Evolutionary conservation across 2,888 invertebrate species (phyloP), one percentile per base, ranked within the genome.

Genomic region (Julus scanicus): DNA sequence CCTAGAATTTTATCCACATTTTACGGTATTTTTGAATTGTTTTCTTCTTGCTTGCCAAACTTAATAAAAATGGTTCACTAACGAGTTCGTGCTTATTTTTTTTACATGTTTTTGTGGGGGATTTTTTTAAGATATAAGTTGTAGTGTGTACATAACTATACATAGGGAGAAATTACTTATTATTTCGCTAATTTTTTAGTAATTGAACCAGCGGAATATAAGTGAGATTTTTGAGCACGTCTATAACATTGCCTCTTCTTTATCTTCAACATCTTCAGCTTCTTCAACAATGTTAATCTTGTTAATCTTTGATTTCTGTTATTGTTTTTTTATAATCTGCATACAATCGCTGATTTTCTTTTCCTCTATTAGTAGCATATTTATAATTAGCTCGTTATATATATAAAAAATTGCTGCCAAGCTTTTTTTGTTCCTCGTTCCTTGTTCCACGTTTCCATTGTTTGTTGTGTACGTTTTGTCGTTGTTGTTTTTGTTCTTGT

Each of bases 101-200:
- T 29, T 29, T 29, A 29, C 29, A 29, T 29, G 0, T 29, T 29
- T 29, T 29, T 29, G 29, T 29, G 29, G 29, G 29, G 29, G 29
- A 29, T 80, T 37, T 37, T 29, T 13, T 80, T 37, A 80, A 39
- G 80, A 80, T 80, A 29, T 29, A 80, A 39, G 37, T 80, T 37
- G 37, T 80, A 39, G 80, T 80, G 80, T 80, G 80, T 80, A 80
- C 80, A 80, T 80, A 80, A 80, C 80, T 80, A 80, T 80, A 80
- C 80, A 80, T 80, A 80, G 80, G 80, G 80, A 80, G 17, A 20
- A 80, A 80, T 80, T 80, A 80, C 80, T 80, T 80, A 37, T 80
- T 80, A 29, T 13, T 80, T 80, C 80, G 80, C 80, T 80, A 80
- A 80, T 80, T 57, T n/a, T 57, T 4, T 39, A 80, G 29, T 80